Base-by-base conservation (phyloP, 64 coral and sea anemone species). In the Montipora capricornis region DNA sequence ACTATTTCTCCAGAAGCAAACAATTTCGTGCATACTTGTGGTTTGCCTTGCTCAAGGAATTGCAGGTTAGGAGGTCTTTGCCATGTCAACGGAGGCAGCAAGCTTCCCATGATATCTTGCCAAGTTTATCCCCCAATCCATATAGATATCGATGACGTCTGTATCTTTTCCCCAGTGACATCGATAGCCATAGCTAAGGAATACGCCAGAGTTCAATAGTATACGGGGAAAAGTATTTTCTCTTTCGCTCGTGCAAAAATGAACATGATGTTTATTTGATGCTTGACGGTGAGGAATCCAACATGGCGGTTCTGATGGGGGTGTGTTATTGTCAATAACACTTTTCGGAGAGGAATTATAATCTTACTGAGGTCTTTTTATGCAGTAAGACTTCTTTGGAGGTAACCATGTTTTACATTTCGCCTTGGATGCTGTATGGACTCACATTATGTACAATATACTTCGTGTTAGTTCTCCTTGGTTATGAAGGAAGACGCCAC, bases 241-340 rank as follows among this genome's bases (percentile, higher is more conserved):
- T 71, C 71, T 86, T 8, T 64, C 8, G 82, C 82, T 50, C 82
- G 82, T 86, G 82, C 82, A 7, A 24, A 37, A 44, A 37, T 73
- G 62, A 71, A 64, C 55, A 17, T 66, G 46, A 20, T 78, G 76
- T 78, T 62, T 82, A 50, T 86, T 37, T 86, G 44, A 71, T 44
- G 66, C 64, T 70, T 2, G 46, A 19, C 19, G 12, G 55, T 37
- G 12, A 14, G 8, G 9, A 62, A 61, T 17, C 15, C 45, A 86
- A 86, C 82, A 86, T 86, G 82, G 82, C 82, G 82, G 62, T 19
- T 4, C 45, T 22, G 45, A 57, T 84, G 62, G 62, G 82, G 64
- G 62, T 24, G 62, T 44, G 6, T 71, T 71, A 44, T 1, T 50
- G 66, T 68, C 26, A 45, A 49, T 85, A 20, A 71, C 16, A 22